Base-by-base conservation (phyloP, 2,797 vertebrate genomes). In the Aulostomus chinensis region DNA sequence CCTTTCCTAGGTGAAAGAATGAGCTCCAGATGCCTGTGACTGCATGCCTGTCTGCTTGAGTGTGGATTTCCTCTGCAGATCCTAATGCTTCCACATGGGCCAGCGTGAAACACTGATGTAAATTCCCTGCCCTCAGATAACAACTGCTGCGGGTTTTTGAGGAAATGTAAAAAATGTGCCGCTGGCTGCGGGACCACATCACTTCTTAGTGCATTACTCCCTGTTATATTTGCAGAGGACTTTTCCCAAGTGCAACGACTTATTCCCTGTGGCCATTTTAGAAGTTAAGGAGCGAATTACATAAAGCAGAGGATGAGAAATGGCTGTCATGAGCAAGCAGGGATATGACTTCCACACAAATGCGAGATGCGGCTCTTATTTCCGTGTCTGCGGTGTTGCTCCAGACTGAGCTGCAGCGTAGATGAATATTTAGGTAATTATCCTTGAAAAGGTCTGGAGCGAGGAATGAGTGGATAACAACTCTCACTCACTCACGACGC, bases 111-210 rank as follows among this genome's bases (percentile, higher is more conserved):
- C 58, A 56, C 50, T 52, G 54, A 76, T 59, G 72, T 61, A 80
- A 77, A 80, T 72, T 63, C 76, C 59, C 58, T 46, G 16, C 61
- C 78, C 74, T 83, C 73, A 74, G 77, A 86, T 81, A 83, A 80
- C 62, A 72, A 78, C 66, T 41, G 1, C 68, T 60, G 37, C 51
- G 67, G 58, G 79, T 71, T 84, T n/a, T 78, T 45, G 64, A 78
- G 81, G 83, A 86, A 86, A 86, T 83, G 79, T 84, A 58, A 80
- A 81, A 86, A 86, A 86, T 72, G 68, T 76, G 69, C 50, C 46
- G 68, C 63, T 51, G 48, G 64, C 77, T 42, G 50, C 63, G 2
- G 14, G 55, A 74, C 63, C 59, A 59, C 65, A 62, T 74, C 54
- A 15, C 75, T 80, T 75, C 35, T 81, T 71, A 64, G 57, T 68